These are phyloP conservation scores for Pelobates fuscus DNA, from an alignment of 2,113 vertebrate species.

Conservation along the genomic window DNA sequence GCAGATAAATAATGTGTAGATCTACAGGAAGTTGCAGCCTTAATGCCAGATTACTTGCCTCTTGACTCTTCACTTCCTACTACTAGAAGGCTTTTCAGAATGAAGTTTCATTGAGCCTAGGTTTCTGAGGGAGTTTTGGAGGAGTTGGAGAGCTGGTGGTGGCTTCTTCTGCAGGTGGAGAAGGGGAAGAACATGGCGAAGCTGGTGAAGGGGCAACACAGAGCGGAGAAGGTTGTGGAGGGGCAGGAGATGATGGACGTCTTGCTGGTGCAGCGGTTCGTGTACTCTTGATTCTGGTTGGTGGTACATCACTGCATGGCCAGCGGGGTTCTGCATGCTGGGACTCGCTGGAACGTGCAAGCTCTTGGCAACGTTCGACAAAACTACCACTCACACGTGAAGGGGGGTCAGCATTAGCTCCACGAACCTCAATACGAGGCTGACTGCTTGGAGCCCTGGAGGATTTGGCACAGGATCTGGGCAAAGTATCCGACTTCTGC, in stretches of 20 bases:
- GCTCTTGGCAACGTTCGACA: conserved; percentile 84
- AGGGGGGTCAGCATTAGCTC: conserved; percentile 43
- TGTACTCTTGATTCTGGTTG: conserved; percentile 48
- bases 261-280: conserved; percentile 1
- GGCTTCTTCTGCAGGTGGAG: conserved; percentile 51
- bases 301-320: conserved; percentile 64
- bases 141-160: conserved; percentile 32
- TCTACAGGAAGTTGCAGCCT: too few relatives aligned
- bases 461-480: background rate
- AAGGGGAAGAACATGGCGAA: conserved; percentile 36
- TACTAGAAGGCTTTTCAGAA: conserved; percentile 77
- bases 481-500: conserved; percentile 9
- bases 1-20: too few relatives aligned
- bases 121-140: conserved; percentile 65
- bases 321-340: conserved; percentile 58
- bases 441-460: background rate
- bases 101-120: conserved; percentile 82
- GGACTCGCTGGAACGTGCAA: conserved; percentile 69
- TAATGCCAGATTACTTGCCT: too few relatives aligned
- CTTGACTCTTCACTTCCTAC: too few relatives aligned
- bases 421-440: background rate
- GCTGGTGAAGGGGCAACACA: conserved; percentile 34
- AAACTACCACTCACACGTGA: conserved; percentile 70
- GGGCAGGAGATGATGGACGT: conserved; percentile 34
- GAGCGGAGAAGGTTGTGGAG: conserved; percentile 48